Evolutionary conservation across 2,113 vertebrate species (phyloP), one percentile per base, ranked within the genome.

Genomic region (Salvator merianae): DNA sequence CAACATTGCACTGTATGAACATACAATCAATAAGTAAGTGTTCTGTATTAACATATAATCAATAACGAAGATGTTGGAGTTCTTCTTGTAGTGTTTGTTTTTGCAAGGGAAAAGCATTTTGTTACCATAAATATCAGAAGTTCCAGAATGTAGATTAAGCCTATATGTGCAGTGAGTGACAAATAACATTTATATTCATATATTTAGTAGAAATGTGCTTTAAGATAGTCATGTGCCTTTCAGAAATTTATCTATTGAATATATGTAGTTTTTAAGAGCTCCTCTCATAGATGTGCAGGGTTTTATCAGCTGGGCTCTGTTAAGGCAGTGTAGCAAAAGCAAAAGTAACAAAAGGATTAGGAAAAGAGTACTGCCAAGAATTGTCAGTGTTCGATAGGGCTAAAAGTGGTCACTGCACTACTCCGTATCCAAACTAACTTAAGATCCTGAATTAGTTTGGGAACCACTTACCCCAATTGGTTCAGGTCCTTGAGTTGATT

Each of bases 1-100:
- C 93, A 97, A 97, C 88, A 98, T 99, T 47, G 97, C 99, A 22
- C 95, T 99, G 0, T 99, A 99, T 91, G 99, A 99, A 85, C 96
- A 98, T 87, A 98, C 97, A 93, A 98, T 99, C 84, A 94, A 86
- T 88, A 98, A 98, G 99, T 99, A 91, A 97, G 99, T 96, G 43
- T 66, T 83, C 55, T 79, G 77, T 81, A 85, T 75, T 70, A 40
- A 32, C 18, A 98, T 87, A 98, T 97, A 93, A 98, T 99, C 84
- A 94, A 85, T 88, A 98, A 98, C 98, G 99, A 91, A 97, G 99
- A 59, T 96, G 40, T 53, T 76, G 59, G 47, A 18, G 2, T 36
- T 62, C 72, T 18, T 47, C 4, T 70, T 76, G 14, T 71, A 43
- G 66, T 22, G 3, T 55, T 88, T 16, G 9, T 84, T n/a, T 81